Conservation (phyloP, 2,113 vertebrate genomes). For the Mesoclemmys tuberculata region DNA sequence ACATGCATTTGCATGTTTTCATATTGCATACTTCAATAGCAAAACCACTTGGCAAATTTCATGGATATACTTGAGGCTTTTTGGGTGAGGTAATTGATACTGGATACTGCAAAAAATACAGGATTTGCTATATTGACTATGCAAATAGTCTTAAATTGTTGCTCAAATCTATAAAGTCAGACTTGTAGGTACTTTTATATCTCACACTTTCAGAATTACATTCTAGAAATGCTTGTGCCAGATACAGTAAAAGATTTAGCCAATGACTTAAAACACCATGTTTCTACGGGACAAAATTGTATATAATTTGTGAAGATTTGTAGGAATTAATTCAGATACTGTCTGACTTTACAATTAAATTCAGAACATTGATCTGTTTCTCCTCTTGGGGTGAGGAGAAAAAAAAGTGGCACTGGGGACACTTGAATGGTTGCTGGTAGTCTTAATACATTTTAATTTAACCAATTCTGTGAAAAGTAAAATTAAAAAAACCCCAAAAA, state of each 20-base stretch:
- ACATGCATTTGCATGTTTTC: background rate
- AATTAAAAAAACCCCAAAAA: background rate
- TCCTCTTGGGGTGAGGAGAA: conserved; percentile 32
- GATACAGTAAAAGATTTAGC: conserved; percentile 24
- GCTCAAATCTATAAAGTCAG: background rate
- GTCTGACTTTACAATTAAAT: conserved; percentile 55
- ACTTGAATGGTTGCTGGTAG: accelerated
- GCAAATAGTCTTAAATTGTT: background rate
- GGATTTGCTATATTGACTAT: background rate
- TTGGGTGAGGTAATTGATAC: background rate
- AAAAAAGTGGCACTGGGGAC: background rate
- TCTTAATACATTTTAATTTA: background rate
- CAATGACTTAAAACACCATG: conserved; percentile 30
- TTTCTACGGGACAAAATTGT: conserved; percentile 47
- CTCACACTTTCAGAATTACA: background rate
- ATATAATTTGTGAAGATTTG: conserved; percentile 53
- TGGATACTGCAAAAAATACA: background rate
- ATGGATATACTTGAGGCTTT: background rate
- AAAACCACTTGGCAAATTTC: background rate
- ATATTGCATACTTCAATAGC: background rate
- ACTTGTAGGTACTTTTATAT: background rate
- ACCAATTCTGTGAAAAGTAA: background rate
- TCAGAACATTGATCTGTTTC: conserved; percentile 30
- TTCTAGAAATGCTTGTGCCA: conserved; percentile 41
- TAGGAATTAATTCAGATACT: conserved; percentile 45